These are phyloP conservation scores for Eulithis testata DNA, from an alignment of 2,888 invertebrate genomes.

Conservation along the genomic window DNA sequence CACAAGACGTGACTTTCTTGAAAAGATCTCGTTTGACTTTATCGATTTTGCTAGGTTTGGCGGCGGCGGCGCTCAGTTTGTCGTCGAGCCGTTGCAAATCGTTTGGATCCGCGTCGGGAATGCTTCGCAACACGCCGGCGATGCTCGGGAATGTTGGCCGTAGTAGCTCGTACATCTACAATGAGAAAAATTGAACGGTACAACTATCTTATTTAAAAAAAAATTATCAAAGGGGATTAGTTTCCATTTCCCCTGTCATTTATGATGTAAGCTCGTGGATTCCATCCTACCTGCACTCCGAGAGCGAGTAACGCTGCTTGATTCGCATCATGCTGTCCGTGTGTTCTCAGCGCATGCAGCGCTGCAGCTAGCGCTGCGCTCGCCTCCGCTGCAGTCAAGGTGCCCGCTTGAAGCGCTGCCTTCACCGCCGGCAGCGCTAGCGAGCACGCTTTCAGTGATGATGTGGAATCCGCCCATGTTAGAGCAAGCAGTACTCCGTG, in stretches of 20 bases:
- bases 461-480: slow-evolving; percentile 93
- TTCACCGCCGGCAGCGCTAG: slow-evolving; percentile 89
- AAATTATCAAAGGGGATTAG: too few species aligned
- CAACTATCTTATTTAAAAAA: too few species aligned
- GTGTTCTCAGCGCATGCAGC: slow-evolving; percentile 91
- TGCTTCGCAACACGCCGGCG: slow-evolving; percentile 88
- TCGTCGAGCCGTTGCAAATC: slow-evolving; percentile 95
- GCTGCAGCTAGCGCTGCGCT: slow-evolving; percentile 89
- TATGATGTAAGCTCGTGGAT: too few species aligned
- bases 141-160: slow-evolving; percentile 91
- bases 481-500: slow-evolving; percentile 75
- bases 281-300: slow-evolving; percentile 87
- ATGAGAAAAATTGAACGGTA: not conserved
- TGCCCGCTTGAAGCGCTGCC: slow-evolving; percentile 79
- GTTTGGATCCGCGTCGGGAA: slow-evolving; percentile 92
- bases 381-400: slow-evolving; percentile 78
- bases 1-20: slow-evolving; percentile 93
- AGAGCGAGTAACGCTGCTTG: slow-evolving; percentile 91
- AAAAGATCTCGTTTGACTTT: slow-evolving; percentile 96
- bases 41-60: slow-evolving; percentile 92
- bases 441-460: slow-evolving; percentile 91
- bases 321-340: slow-evolving; percentile 96
- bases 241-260: too few species aligned
- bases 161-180: slow-evolving; percentile 89
- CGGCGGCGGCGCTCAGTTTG: slow-evolving; percentile 86